Conservation (phyloP, 2,113 vertebrate genomes). For the Canis aureus region DNA sequence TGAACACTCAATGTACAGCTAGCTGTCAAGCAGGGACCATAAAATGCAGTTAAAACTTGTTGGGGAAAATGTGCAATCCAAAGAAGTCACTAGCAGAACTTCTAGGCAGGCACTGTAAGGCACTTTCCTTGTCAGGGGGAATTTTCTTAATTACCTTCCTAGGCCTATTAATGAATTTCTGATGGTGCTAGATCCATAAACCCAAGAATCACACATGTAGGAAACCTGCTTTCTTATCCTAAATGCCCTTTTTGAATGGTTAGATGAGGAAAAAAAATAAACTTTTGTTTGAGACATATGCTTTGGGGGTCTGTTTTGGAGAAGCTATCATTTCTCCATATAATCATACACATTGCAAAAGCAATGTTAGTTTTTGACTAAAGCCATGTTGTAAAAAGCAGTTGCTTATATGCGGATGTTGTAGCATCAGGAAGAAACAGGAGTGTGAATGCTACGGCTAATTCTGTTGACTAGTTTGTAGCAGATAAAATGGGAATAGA, state of each 20-base stretch:
- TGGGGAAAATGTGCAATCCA: background rate
- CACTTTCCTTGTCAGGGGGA: background rate
- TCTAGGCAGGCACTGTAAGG: background rate
- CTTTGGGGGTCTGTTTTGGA: background rate
- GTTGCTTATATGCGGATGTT: background rate
- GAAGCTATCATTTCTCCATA: background rate
- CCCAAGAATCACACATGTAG: background rate
- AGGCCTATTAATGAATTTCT: background rate
- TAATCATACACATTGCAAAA: background rate
- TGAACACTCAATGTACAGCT: background rate
- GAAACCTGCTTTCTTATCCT: background rate
- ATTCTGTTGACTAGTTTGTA: slow-evolving; percentile 53
- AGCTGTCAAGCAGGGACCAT: background rate
- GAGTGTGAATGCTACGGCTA: background rate
- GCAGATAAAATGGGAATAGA: slow-evolving; percentile 25
- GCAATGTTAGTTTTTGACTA: background rate
- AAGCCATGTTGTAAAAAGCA: background rate
- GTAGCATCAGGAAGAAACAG: background rate
- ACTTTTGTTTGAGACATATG: background rate
- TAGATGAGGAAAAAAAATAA: background rate
- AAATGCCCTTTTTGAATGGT: background rate
- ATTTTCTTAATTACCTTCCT: background rate
- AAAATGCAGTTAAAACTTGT: slow-evolving; percentile 3
- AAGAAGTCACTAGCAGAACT: background rate
- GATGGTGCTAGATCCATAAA: background rate